Evolutionary conservation across 2,113 vertebrate genomes (phyloP), one percentile per base, ranked within the genome.

Genomic region (Cettia cetti): DNA sequence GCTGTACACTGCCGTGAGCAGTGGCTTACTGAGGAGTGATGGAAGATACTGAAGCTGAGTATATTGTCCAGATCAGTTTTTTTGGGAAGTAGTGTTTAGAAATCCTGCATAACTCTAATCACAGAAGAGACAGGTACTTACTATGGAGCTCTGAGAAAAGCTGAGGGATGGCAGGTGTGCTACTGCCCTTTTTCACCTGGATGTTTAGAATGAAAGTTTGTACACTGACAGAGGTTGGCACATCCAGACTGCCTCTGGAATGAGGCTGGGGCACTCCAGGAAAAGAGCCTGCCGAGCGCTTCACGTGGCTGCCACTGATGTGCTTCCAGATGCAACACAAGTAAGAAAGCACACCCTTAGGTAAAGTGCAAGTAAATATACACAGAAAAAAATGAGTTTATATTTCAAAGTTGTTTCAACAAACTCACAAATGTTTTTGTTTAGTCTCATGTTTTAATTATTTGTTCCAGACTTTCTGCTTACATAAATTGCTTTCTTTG

Each of bases 401-500:
- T 54, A 66, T 83, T 93, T 91, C 82, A 60, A 74, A 84, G 82
- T 72, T 87, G 66, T 90, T 94, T 88, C 90, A 88, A 78, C 80
- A 92, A 86, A 86, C 90, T 86, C 65, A 44, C 70, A 85, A 95
- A 57, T 91, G 77, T 87, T 93, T 97, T 94, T 97, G 82, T 95
- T 96, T 94, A 92, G 91, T 96, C 91, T 96, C 52, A 42, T 86
- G 93, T 77, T 93, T 88, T 94, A 90, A 93, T 92, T 96, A 93
- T 93, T 95, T 92, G 78, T 86, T 92, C 94, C 90, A 92, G 94
- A 75, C 71, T 52, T 78, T 76, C 28, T 90, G 88, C 76, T 96
- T 95, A 95, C 76, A 95, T 83, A 81, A 93, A 88, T 81, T 49
- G 87, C 92, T 96, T 95, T 70, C 60, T 92, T 87, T 92, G 90